Conservation (phyloP, 1,140 invertebrate genomes). For the Palaemon carinicauda region DNA sequence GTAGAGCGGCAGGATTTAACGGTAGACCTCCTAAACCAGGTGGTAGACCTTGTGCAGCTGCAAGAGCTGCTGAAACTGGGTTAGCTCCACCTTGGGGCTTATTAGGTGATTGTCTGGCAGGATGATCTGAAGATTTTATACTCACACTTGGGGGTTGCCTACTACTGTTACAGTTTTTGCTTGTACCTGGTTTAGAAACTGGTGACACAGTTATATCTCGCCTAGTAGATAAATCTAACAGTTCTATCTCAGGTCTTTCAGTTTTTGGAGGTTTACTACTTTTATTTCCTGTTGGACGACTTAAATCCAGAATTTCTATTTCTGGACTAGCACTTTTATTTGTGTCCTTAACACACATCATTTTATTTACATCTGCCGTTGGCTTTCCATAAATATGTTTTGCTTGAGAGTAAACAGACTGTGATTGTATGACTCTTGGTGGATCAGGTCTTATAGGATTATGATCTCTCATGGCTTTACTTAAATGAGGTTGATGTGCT, state of each 20-base stretch:
- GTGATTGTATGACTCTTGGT: conserved; percentile 58
- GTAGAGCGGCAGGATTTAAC: conserved; percentile 40
- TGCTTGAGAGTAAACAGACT: conserved; percentile 55
- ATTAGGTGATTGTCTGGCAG: conserved; percentile 40
- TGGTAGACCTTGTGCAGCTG: conserved; percentile 50
- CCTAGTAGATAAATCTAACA: conserved; percentile 58
- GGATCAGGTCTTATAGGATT: conserved; percentile 55
- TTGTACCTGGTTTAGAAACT: conserved; percentile 53
- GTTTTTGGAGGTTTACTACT: conserved; percentile 44
- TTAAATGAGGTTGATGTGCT: conserved; percentile 49
- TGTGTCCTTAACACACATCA: conserved; percentile 35
- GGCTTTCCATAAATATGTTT: conserved; percentile 60
- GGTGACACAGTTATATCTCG: conserved; percentile 59
- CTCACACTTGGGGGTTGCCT: conserved; percentile 55
- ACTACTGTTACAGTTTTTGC: conserved; percentile 49
- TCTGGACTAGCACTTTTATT: conserved; percentile 58
- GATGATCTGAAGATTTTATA: conserved; percentile 53
- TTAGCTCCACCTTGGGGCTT: conserved; percentile 29
- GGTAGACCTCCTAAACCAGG: conserved; percentile 48
- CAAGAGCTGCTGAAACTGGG: conserved; percentile 22
- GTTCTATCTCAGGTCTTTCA: conserved; percentile 57
- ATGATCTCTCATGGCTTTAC: conserved; percentile 46
- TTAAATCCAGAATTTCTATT: conserved; percentile 59
- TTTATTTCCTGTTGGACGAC: conserved; percentile 46
- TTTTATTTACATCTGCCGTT: conserved; percentile 48